Evolutionary conservation across 2,113 vertebrate genomes (phyloP), one percentile per base, ranked within the genome.

Genomic region (Nothoprocta perdicaria): DNA sequence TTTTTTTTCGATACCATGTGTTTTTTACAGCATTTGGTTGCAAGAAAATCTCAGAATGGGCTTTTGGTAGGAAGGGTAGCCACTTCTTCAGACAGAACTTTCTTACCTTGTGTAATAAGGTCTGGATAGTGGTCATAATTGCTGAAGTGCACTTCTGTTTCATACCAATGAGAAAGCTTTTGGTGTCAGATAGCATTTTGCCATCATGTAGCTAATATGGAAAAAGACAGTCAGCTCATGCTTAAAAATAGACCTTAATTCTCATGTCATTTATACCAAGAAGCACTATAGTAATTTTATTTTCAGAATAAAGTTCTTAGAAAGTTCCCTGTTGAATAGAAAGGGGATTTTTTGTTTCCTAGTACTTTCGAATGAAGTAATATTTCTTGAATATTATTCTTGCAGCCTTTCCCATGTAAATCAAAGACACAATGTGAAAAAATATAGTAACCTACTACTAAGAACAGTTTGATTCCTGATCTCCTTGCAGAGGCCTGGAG

Each of bases 21-120:
- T 48, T 48, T 48, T 45, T 17, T 69, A 7, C 24, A 27, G 41
- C 5, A 4, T 62, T 50, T 79, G 22, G 46, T 26, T 31, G 27
- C 6, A 16, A 2, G 9, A 58, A 12, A 41, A 35, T 71, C 35
- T 61, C 38, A 66, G 69, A 76, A 60, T 5, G 11, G 13, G n/a
- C 14, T 80, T 75, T 16, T n/a, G 33, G 17, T 40, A 48, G 16
- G 19, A 71, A 27, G 14, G 15, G 65, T 21, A 71, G 58, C 12
- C 4, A 21, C 38, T 35, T 48, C 43, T 53, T 48, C 5, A n/a
- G 1, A 53, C 62, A 66, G 78, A 43, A 14, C 8, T 17, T 53
- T 89, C 98, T 97, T 84, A 99, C 99, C 97, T 99, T 99, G 93
- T 99, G 98, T 8, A 99, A 67, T 4, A 99, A 97, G 21, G 97